A percentile compares a stretch with the other conserved stretches of the same genome.
phyloP scores from a whole-genome alignment of 2,113 vertebrate species.

The Laticauda laticaudata region DNA sequence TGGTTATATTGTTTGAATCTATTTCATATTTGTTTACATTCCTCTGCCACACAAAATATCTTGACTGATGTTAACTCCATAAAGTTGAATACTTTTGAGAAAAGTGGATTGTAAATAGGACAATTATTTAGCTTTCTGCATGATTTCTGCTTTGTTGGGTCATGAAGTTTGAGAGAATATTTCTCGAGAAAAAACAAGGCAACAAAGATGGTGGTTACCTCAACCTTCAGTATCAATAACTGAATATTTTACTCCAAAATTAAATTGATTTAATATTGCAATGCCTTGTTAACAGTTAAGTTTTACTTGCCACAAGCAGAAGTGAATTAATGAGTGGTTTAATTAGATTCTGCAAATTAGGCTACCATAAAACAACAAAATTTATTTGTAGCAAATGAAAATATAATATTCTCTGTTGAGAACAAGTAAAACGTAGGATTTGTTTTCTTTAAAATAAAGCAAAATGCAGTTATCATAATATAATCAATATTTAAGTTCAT shows the following conservation, averaged over 20 bases:
- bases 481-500: not conserved
- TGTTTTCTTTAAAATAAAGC: not conserved
- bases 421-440: not conserved
- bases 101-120: not conserved
- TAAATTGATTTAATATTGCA: slow-evolving; percentile 2
- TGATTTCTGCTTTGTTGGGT: not conserved
- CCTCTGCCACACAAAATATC: not conserved
- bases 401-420: not conserved
- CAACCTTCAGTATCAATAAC: not conserved
- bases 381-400: slow-evolving; percentile 10
- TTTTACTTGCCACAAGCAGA: slow-evolving; percentile 1
- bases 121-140: not conserved
- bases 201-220: not conserved
- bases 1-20: not conserved
- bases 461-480: not conserved
- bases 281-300: not conserved
- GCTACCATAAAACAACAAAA: not conserved
- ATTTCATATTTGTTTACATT: not conserved
- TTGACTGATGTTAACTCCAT: not conserved
- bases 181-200: not conserved
- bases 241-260: not conserved
- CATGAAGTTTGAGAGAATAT: not conserved
- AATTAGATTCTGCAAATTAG: slow-evolving; percentile 17
- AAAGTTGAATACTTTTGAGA: not conserved
- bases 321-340: not conserved